Base-by-base conservation (phyloP, 2,888 invertebrate species). In the Plutella xylostella region DNA sequence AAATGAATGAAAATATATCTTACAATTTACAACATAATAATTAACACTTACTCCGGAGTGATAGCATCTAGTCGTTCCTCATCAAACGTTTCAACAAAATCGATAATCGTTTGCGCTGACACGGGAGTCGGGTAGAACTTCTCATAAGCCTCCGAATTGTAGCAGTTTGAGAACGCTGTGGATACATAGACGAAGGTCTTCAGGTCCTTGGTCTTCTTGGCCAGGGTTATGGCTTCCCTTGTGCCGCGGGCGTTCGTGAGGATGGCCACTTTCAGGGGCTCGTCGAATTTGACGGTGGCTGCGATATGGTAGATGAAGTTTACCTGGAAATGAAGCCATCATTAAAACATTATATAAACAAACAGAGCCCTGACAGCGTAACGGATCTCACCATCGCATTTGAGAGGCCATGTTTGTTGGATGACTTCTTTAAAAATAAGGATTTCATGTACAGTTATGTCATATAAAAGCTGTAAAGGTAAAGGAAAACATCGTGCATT, bases 101-200 rank as follows among this genome's bases (percentile, higher is more conserved):
- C 86, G 43, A 91, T 89, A 20, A 90, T 82, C 50, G 86, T 77
- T 48, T 88, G 83, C 0, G 89, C 89, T 73, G 88, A 78, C 60
- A 87, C 86, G 4, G 90, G 90, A 1, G 90, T 89, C 37, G 90
- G 89, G 63, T 95, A 95, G 1, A 92, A 86, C 52, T 87, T 88
- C 67, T 95, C 94, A 48, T 89, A 86, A 4, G 94, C 68, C 7
- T 90, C 70, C 50, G 86, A 84, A 51, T 89, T 86, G 56, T 91
- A 87, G 56, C 94, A 86, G 68, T 94, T 93, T 55, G 93, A 91
- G 61, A 93, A 94, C 1, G 93, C 89, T 1, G 94, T 93, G 7
- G 93, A 93, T 14, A 93, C 87, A 61, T 94, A 88, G 20, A 86
- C 83, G 56, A 89, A 11, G 15, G n/a, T 30, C 43, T 9, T 47